Percentiles rank a stretch among this genome's conserved stretches.
These are phyloP conservation scores for Furcifer pardalis DNA, from an alignment of 2,797 vertebrate species.

Conservation along the genomic window DNA sequence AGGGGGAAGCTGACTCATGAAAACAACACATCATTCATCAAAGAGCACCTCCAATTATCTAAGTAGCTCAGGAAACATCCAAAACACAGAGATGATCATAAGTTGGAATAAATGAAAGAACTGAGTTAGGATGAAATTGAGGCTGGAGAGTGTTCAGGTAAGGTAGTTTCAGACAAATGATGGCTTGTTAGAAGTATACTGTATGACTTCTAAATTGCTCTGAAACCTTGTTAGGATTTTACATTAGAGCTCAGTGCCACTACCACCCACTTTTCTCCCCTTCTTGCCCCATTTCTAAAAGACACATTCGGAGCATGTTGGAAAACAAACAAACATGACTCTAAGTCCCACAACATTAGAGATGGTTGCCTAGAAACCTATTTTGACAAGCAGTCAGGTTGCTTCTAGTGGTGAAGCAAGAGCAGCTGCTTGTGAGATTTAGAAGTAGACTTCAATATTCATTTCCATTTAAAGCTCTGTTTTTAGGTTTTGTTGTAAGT, in stretches of 20 bases:
- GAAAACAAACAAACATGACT: not conserved
- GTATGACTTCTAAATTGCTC: not conserved
- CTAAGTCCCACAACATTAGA: not conserved
- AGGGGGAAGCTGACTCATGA: not conserved
- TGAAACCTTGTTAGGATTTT: not conserved
- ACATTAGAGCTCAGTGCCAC: not conserved
- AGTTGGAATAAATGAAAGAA: not conserved
- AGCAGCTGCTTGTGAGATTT: constrained; percentile 44
- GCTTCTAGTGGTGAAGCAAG: not conserved
- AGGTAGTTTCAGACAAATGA: not conserved
- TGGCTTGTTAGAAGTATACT: not conserved
- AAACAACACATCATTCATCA: not conserved
- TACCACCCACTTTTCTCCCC: not conserved
- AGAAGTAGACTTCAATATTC: constrained; percentile 32
- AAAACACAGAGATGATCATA: not conserved
- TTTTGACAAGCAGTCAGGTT: constrained; percentile 24
- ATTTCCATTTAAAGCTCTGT: not conserved
- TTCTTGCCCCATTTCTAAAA: not conserved
- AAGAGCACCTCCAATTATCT: not conserved
- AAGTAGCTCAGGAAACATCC: not conserved
- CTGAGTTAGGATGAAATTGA: not conserved
- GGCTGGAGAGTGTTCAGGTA: not conserved
- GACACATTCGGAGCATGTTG: not conserved
- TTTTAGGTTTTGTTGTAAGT: constrained; percentile 21
- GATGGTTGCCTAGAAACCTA: not conserved